phyloP scores from a whole-genome alignment of 1,140 invertebrate species.

The Sinonovacula constricta region DNA sequence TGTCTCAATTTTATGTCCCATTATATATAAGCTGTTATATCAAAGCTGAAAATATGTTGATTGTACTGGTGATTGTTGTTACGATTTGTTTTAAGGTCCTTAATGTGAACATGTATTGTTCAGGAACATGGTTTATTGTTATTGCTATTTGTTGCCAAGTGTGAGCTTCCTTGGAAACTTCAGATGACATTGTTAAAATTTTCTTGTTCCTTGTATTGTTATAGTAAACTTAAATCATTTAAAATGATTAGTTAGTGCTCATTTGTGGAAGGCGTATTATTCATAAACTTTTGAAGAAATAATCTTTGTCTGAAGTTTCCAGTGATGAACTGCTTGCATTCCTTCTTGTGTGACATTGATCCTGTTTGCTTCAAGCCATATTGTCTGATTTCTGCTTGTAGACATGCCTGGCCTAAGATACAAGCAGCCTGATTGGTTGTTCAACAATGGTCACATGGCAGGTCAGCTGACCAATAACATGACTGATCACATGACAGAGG shows the following conservation, averaged over 20 bases:
- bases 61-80: background rate
- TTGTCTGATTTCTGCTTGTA: constrained; percentile 40
- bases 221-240: background rate
- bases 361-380: background rate
- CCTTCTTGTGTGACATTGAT: background rate
- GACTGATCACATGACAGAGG: constrained; percentile 7
- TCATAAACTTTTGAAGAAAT: background rate
- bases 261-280: background rate
- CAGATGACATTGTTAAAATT: background rate
- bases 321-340: background rate
- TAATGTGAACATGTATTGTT: background rate
- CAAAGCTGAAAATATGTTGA: background rate
- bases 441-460: constrained; percentile 51
- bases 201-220: background rate
- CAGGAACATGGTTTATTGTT: background rate
- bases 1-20: constrained; percentile 46
- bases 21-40: constrained; percentile 16
- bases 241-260: background rate
- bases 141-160: background rate
- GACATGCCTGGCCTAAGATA: constrained; percentile 18
- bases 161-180: background rate
- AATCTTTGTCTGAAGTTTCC: background rate
- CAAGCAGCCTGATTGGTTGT: constrained; percentile 42
- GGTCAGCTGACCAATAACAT: constrained; percentile 2
- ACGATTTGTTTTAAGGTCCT: background rate